Conservation (phyloP, 2,797 vertebrate genomes). For the Melanotaenia nigrans region DNA sequence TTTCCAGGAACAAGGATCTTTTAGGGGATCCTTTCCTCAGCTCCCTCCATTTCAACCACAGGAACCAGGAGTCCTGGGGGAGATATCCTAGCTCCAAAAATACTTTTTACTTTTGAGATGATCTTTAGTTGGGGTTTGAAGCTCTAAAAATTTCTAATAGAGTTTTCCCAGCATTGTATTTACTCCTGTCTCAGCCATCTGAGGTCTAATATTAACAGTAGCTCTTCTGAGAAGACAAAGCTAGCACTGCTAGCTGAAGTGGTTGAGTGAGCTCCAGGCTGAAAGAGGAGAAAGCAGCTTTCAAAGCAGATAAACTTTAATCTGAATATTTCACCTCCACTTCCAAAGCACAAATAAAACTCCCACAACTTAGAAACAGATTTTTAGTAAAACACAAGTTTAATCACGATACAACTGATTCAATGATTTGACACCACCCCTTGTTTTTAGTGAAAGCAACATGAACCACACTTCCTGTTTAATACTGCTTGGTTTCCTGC, state of each 20-base stretch:
- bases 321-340: too few relatives aligned
- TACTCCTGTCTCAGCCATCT: neutral
- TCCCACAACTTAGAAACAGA: too few relatives aligned
- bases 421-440: too few relatives aligned
- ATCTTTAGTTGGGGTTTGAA: neutral
- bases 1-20: neutral
- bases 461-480: too few relatives aligned
- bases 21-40: neutral
- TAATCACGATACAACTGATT: too few relatives aligned
- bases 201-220: neutral
- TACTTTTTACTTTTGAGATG: neutral
- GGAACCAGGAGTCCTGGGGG: neutral
- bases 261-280: neutral
- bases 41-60: neutral
- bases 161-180: neutral
- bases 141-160: neutral
- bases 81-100: too few relatives aligned
- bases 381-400: too few relatives aligned
- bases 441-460: too few relatives aligned
- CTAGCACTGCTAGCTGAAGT: neutral
- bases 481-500: too few relatives aligned
- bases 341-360: too few relatives aligned
- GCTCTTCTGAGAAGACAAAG: neutral
- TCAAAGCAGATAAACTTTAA: too few relatives aligned
- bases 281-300: too few relatives aligned